A percentile compares a stretch with the other conserved stretches of the same genome.
Conservation (phyloP, 1,140 invertebrate species). For the Parasteatoda tepidariorum region DNA sequence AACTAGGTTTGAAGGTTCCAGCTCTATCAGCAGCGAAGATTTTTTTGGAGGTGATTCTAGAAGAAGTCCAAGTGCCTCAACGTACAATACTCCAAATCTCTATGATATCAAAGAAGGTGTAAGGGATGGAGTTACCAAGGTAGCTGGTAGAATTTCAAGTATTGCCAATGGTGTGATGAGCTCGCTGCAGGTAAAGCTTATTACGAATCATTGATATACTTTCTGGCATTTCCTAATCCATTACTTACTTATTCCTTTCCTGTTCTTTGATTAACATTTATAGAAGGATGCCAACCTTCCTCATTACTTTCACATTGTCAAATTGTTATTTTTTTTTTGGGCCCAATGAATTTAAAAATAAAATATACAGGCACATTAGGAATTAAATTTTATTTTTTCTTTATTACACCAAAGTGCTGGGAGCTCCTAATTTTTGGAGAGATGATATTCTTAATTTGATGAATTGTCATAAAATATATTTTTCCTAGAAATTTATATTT, state of each 20-base stretch:
- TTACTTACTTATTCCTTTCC: not conserved
- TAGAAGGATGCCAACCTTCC: too few species aligned
- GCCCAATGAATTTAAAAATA: too few species aligned
- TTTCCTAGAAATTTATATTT: too few species aligned
- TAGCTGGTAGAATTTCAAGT: slow-evolving; percentile 92
- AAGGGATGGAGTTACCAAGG: slow-evolving; percentile 94
- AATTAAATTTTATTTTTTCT: too few species aligned
- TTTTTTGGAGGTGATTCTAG: slow-evolving; percentile 80
- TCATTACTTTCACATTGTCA: too few species aligned
- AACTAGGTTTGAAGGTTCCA: slow-evolving; percentile 86
- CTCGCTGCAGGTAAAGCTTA: slow-evolving; percentile 50
- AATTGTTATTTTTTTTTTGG: too few species aligned
- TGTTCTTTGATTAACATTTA: too few species aligned
- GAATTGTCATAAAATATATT: too few species aligned
- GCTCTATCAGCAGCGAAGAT: slow-evolving; percentile 94
- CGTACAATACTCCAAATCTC: slow-evolving; percentile 78
- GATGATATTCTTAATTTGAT: too few species aligned
- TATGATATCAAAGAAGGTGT: slow-evolving; percentile 97
- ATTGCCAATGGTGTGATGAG: slow-evolving; percentile 92
- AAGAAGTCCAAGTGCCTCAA: slow-evolving; percentile 52
- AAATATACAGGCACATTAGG: too few species aligned
- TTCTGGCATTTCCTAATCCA: not conserved
- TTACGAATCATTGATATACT: not conserved
- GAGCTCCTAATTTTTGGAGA: too few species aligned
- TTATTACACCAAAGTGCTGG: too few species aligned